Conservation (phyloP, 35 echinoderm and acorn worm species). For the Strongylocentrotus purpuratus region DNA sequence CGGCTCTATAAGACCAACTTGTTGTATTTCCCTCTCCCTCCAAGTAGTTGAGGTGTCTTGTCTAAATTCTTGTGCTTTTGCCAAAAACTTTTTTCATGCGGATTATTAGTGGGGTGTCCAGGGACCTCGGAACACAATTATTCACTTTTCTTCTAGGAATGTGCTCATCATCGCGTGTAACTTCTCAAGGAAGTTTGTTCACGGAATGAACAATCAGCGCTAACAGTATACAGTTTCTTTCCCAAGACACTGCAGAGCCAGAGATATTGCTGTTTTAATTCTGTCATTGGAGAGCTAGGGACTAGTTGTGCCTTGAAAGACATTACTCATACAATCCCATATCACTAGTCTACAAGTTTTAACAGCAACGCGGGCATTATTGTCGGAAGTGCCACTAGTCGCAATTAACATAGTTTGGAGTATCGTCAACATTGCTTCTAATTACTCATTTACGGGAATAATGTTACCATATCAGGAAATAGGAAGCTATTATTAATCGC, state of each 20-base stretch:
- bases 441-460: background rate
- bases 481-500: background rate
- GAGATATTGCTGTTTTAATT: background rate
- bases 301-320: background rate
- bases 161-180: background rate
- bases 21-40: background rate
- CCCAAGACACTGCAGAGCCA: background rate
- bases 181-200: background rate
- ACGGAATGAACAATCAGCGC: background rate
- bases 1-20: background rate
- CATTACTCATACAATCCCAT: background rate
- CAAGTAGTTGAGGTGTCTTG: background rate
- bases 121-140: background rate
- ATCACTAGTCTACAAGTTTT: background rate
- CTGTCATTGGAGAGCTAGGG: background rate
- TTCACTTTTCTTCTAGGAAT: background rate
- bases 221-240: background rate
- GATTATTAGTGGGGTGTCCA: background rate
- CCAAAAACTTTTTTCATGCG: background rate
- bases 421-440: background rate
- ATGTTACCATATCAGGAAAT: background rate
- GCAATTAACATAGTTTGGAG: background rate
- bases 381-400: background rate
- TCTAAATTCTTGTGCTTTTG: background rate
- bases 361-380: background rate